These are phyloP conservation scores for Drosophila austrosaltans DNA, from an alignment of 2,888 invertebrate species.

Conservation along the genomic window DNA sequence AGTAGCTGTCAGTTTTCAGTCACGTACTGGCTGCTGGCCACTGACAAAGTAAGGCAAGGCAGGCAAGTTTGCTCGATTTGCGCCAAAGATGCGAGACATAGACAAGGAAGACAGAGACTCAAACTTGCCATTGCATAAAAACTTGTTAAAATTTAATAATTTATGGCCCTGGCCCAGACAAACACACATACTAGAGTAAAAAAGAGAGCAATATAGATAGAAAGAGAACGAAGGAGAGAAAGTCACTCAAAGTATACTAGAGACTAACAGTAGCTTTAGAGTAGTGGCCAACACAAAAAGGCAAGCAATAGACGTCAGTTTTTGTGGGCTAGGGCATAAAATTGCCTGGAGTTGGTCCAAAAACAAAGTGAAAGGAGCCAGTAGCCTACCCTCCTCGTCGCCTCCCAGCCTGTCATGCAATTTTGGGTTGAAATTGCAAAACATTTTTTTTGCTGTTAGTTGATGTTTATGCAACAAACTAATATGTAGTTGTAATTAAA, in stretches of 20 bases:
- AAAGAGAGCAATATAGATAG: not conserved
- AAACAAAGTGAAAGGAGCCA: conserved; percentile 20
- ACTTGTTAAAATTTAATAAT: conserved; percentile 80
- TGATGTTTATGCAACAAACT: conserved; percentile 66
- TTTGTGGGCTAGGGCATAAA: conserved; percentile 60
- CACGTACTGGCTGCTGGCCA: conserved; percentile 55
- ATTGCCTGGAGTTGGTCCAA: conserved; percentile 71
- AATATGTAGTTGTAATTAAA: conserved; percentile 76
- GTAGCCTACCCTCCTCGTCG: conserved; percentile 16
- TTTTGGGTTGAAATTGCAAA: conserved; percentile 53
- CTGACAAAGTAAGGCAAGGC: conserved; percentile 58
- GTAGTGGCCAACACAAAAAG: conserved; percentile 15
- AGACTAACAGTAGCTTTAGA: not conserved
- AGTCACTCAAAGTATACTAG: not conserved
- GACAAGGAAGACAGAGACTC: conserved; percentile 43
- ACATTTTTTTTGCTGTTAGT: conserved; percentile 29
- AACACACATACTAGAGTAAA: not conserved
- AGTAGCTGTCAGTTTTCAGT: conserved; percentile 34
- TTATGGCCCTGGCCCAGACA: conserved; percentile 66
- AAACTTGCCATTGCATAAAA: conserved; percentile 69
- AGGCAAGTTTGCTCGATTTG: conserved; percentile 37
- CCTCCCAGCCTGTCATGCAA: conserved; percentile 43
- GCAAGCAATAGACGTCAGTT: conserved; percentile 74
- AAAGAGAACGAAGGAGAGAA: not conserved
- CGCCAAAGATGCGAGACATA: conserved; percentile 36